These are phyloP conservation scores for Hemicentrotus pulcherrimus DNA, from an alignment of 35 echinoderm and acorn worm species.

Conservation along the genomic window DNA sequence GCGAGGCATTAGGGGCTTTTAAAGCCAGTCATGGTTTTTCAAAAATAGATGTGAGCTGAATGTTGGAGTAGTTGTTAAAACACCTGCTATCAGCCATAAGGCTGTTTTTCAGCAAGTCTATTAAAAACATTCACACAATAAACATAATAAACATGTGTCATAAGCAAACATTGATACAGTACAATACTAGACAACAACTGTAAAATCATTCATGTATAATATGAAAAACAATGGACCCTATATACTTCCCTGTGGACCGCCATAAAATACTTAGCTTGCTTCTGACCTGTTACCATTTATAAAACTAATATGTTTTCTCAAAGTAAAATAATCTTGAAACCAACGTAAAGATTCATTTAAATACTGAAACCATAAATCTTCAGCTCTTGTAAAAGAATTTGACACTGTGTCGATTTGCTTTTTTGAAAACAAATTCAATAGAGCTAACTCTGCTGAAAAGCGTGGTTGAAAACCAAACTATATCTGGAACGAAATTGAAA, in stretches of 20 bases:
- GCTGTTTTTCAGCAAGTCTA: no score
- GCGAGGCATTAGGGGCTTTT: no score
- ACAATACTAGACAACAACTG: background rate
- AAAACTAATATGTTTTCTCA: background rate
- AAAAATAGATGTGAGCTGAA: no score
- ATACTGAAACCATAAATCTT: background rate
- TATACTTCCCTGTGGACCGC: no score
- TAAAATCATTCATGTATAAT: background rate
- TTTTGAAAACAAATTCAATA: background rate
- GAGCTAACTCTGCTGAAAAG: no score
- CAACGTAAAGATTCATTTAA: background rate
- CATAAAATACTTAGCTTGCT: background rate
- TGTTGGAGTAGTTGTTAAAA: no score
- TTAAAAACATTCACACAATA: no score
- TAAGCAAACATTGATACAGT: background rate
- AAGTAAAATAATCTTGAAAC: background rate
- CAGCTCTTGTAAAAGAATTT: background rate
- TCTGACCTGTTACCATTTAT: background rate
- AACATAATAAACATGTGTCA: no score
- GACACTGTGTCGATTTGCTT: background rate
- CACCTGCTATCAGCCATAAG: no score
- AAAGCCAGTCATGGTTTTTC: no score
- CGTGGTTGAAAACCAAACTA: background rate
- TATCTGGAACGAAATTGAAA: no score
- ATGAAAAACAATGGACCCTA: background rate